These are phyloP conservation scores for Glaucomys volans DNA, from an alignment of 2,113 vertebrate species.

Conservation along the genomic window DNA sequence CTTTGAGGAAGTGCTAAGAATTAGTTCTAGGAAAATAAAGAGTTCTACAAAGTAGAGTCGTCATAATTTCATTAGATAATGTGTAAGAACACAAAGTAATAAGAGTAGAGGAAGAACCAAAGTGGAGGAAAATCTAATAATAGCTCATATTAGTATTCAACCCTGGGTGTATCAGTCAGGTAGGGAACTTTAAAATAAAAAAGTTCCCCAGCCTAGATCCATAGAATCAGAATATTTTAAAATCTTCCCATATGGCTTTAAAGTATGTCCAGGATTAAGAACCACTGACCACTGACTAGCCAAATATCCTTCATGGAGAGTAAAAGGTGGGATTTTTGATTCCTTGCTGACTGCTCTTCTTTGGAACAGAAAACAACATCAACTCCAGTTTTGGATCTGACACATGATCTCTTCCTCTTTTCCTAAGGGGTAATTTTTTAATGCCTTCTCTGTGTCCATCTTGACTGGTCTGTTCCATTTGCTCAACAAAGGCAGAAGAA, in stretches of 20 bases:
- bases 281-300: not conserved
- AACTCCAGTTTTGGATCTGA: not conserved
- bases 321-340: not conserved
- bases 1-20: slow-evolving; percentile 24
- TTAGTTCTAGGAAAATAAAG: not conserved
- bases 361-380: not conserved
- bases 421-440: too few relatives aligned
- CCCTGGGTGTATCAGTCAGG: not conserved
- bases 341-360: not conserved
- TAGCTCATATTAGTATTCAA: not conserved
- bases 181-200: not conserved
- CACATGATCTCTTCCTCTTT: not conserved
- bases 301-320: not conserved
- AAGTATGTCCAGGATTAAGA: not conserved
- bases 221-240: not conserved
- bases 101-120: not conserved
- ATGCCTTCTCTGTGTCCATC: too few relatives aligned
- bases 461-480: not conserved
- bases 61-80: not conserved
- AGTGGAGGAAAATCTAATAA: not conserved
- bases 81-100: not conserved
- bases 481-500: not conserved
- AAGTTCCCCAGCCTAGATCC: not conserved
- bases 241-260: not conserved
- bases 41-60: not conserved